Evolutionary conservation across 2,797 vertebrate genomes (phyloP), one percentile per base, ranked within the genome.

Genomic region (Karalla daura): DNA sequence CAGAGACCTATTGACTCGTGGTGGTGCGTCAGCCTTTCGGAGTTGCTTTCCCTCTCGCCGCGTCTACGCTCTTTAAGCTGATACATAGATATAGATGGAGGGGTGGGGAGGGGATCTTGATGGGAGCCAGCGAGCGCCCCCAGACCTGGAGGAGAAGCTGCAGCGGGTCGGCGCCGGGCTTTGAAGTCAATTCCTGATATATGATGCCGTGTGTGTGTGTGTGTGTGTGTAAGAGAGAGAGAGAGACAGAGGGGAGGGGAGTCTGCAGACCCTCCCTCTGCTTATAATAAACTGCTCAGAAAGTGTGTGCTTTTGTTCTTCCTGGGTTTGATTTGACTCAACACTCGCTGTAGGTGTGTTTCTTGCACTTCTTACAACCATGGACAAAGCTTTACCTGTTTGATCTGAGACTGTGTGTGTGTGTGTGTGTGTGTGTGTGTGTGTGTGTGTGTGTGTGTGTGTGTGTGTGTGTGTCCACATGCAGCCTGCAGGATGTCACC

Each of bases 401-500:
- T n/a, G n/a, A n/a, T n/a, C n/a, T n/a, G n/a, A n/a, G n/a, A n/a
- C n/a, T n/a, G n/a, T n/a, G n/a, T n/a, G n/a, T n/a, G n/a, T n/a
- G n/a, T n/a, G n/a, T n/a, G n/a, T n/a, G n/a, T n/a, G n/a, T n/a
- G n/a, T n/a, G n/a, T 39, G 7, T 43, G 1, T 43, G 28, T 18
- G 11, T 40, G 17, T 36, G 27, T 49, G 39, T 28, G 20, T n/a
- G 51, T 24, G 51, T 53, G 32, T 52, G 21, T 5, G 43, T 47
- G 2, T 65, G 33, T 35, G 7, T 53, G 25, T 54, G 10, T 56
- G 27, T 40, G 15, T 53, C 30, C 13, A 28, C 15, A 17, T 59
- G 18, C 51, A 17, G 55, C 10, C 53, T 25, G 36, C 2, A 82
- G 80, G 63, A 93, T 93, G 93, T 87, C 52, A 74, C 13, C 43